Evolutionary conservation across 2,797 vertebrate species (phyloP), one percentile per base, ranked within the genome.

Genomic region (Falco novaeseelandiae): DNA sequence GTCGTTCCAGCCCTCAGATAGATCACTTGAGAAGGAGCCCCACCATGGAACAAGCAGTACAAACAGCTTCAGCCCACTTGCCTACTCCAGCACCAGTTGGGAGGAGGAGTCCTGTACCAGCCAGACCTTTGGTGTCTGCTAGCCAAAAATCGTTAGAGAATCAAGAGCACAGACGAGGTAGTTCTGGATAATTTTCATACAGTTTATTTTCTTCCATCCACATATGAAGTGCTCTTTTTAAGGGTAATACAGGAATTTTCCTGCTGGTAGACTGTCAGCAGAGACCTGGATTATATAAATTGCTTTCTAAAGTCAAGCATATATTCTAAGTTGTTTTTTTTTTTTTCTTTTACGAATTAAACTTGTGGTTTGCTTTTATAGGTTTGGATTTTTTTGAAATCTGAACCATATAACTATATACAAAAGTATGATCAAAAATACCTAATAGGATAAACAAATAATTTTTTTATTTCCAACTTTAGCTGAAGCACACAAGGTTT

Each of bases 131-230:
- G 72, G 94, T 98, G 69, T 93, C 98, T 52, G 72, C 97, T 86
- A 98, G 96, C 97, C 99, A 99, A 95, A 99, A 99, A 97, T 98
- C 98, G 3, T 96, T 98, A 52, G 99, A 99, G 93, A 98, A 97
- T 90, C 98, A 98, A 65, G 99, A 99, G 94, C 99, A 99, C 97
- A 99, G 99, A 90, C 98, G 98, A 98, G 99, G 99, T 99, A 97
- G 96, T 69, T 96, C 91, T 67, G 90, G 51, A 22, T 80, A 6
- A 52, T 73, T 92, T 42, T 91, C 90, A 20, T 54, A 42, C 55
- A 40, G 30, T 63, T 84, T 76, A 19, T 93, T 95, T 90, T 82
- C 40, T 90, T 79, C 34, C 63, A 44, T 69, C 40, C 49, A 22
- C 42, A 5, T 15, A 18, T 6, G 14, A 81, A 73, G 30, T 59